Base-by-base conservation (phyloP, 2,797 vertebrate genomes). In the Hirundo rustica region DNA sequence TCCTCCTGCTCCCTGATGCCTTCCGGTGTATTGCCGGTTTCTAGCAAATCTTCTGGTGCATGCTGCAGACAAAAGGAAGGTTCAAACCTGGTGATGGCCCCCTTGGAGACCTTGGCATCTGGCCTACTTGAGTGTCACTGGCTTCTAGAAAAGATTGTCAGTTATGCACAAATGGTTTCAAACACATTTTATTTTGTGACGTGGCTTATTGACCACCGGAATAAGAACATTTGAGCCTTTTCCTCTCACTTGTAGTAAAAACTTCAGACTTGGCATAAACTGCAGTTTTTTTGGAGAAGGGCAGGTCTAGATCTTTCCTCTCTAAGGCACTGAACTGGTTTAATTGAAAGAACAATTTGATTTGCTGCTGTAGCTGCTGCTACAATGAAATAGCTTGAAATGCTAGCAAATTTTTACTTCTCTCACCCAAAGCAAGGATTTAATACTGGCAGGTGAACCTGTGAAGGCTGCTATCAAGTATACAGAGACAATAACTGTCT, bases 401-500 rank as follows among this genome's bases (percentile, higher is more conserved):
- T 93, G 95, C 93, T 97, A 97, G 96, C 96, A 95, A 77, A 96
- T 97, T 97, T 97, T 97, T 96, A 96, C 96, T 97, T 96, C 88
- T 95, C 81, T 97, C 95, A 91, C 97, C 97, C 95, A 97, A 97
- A 97, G 93, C 94, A 93, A 97, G 97, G 95, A 98, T 98, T 98
- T 98, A 98, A 95, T 97, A 97, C 95, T 76, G 88, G 95, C 97
- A 98, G 97, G 97, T 98, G 97, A 97, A 95, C 93, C 96, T 97
- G 93, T 97, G 97, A 98, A 98, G 97, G 97, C 97, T 98, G 96
- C 97, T 95, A 97, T 97, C 96, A 97, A 97, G 97, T 93, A 98
- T 94, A 96, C 96, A 95, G 97, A 97, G 97, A 98, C 97, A 97
- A 96, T 98, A 98, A 97, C 97, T 97, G 97, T 98, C 97, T 98